Evolutionary conservation across 2,888 invertebrate species (phyloP).

Genomic region (Diaprepes abbreviatus): DNA sequence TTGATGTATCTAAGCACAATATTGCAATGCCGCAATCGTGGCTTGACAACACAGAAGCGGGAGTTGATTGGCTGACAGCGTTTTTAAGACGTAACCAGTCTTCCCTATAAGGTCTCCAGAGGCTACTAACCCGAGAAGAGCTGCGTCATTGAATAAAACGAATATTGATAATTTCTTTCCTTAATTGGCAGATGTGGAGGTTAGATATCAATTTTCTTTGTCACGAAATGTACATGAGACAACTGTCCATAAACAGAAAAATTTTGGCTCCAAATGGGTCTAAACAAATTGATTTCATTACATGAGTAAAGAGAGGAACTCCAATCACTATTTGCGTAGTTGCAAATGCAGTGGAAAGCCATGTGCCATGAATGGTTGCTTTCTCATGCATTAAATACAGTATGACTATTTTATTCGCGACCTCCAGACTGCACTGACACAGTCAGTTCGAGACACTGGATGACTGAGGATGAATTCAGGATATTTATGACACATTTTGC

Average conservation of each 20-base stretch:
- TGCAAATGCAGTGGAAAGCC: neutral
- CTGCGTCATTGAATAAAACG: conserved; percentile 12
- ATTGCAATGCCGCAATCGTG: no score
- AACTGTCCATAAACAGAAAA: neutral
- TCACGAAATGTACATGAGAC: neutral
- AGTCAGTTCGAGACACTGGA: neutral
- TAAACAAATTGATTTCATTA: neutral
- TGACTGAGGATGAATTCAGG: neutral
- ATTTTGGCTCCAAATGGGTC: no score
- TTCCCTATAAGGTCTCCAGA: conserved; percentile 9
- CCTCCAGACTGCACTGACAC: neutral
- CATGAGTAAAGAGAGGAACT: neutral
- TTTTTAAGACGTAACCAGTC: neutral
- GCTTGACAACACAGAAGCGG: neutral
- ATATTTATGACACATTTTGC: neutral
- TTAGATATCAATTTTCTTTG: neutral
- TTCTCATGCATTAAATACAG: neutral
- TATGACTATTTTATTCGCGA: neutral
- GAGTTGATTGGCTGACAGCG: neutral
- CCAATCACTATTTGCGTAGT: neutral
- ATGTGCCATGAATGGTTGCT: neutral
- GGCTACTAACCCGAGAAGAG: conserved; percentile 12
- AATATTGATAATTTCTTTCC: conserved; percentile 3
- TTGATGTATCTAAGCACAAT: no score
- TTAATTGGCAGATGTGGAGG: neutral